Base-by-base conservation (phyloP, 2,888 invertebrate species). In the Dasypolia templi region DNA sequence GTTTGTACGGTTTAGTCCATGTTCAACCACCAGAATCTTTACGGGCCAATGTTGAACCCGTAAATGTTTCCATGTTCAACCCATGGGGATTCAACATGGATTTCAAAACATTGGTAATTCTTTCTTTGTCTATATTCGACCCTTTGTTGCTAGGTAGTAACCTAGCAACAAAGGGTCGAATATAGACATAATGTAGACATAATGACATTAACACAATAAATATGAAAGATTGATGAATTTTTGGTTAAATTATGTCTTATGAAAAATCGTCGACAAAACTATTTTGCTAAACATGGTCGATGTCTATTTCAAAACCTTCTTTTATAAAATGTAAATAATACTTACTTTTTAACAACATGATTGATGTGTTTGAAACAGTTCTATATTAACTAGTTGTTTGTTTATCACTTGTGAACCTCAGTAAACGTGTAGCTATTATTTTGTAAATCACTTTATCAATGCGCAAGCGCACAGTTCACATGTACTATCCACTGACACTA, bases 281-380 rank as follows among this genome's bases (percentile, higher is more conserved):
- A n/a, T 62, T 42, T 72, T 44, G 14, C 14, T 42, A 46, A 53
- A 39, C 35, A 39, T 19, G 39, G 26, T 26, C 12, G 26, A 29
- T n/a, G 56, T 83, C 44, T 68, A 68, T 68, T 49, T 62, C 19
- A 56, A 72, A 82, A 83, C 65, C 32, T 53, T 6, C 3, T 39
- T 49, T 17, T 12, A 19, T n/a, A 26, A n/a, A 53, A 59, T 22
- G 9, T 2, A 17, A n/a, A 55, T 55, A 32, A 19, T 49, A 86
- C 87, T 81, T 55, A 86, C 86, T 75, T 69, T 56, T 65, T 61
- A 85, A 55, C 56, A 87, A 65, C 74, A 87, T 86, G n/a, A 11
- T 79, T 66, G 9, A 9, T 71, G 62, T 51, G 32, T 26, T 62
- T 44, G 2, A 46, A 68, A 39, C n/a, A 35, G 19, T 56, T 64